A percentile compares a stretch with the other conserved stretches of the same genome.
Evolutionary conservation across 2,113 vertebrate genomes (phyloP).

Genomic region (Acrocephalus arundinaceus): DNA sequence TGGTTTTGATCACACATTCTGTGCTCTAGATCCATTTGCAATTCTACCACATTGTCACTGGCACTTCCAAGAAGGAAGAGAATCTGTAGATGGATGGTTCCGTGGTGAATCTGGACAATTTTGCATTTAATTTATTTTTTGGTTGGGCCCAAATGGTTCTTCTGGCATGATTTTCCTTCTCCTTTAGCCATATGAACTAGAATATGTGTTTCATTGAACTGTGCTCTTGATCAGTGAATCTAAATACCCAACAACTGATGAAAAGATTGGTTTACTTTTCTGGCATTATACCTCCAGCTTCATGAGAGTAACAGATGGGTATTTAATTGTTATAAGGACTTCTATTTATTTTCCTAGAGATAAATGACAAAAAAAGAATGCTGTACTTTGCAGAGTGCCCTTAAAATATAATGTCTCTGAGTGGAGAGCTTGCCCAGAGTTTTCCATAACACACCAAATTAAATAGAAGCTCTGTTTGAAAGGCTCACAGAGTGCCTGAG

Average conservation of each 20-base stretch:
- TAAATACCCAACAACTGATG: neutral
- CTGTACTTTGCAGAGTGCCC: neutral
- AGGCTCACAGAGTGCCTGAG: neutral
- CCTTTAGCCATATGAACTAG: neutral
- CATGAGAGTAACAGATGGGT: neutral
- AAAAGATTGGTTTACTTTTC: neutral
- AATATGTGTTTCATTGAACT: neutral
- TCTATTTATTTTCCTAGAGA: neutral
- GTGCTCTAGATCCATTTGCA: neutral
- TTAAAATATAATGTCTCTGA: neutral
- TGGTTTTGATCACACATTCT: neutral
- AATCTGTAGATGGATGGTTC: neutral
- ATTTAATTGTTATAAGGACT: neutral
- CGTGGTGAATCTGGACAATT: neutral
- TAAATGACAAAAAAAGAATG: neutral
- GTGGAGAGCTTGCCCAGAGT: neutral
- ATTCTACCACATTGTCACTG: neutral
- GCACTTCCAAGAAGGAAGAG: neutral
- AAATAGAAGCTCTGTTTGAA: neutral
- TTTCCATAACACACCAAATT: constrained; percentile 25
- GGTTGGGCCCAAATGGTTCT: neutral
- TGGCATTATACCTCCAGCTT: neutral
- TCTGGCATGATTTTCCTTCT: neutral
- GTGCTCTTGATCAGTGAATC: neutral
- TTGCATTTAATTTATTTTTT: neutral